Evolutionary conservation across 2,888 invertebrate species (phyloP).

Genomic region (Omphaloscelis lunosa): DNA sequence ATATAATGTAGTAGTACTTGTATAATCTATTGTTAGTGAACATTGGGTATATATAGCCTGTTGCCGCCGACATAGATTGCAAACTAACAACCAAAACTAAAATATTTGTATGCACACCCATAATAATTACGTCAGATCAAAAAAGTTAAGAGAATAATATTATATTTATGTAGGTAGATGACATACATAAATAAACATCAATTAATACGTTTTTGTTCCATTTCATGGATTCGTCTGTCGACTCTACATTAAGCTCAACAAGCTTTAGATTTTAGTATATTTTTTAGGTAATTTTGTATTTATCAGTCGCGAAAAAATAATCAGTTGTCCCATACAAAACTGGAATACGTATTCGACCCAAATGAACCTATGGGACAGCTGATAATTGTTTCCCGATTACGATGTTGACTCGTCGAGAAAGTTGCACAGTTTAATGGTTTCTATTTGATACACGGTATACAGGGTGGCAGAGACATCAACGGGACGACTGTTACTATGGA

Average conservation of each 20-base stretch:
- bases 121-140: neutral
- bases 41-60: neutral
- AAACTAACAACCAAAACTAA: neutral
- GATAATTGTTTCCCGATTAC: neutral
- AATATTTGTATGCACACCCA: constrained; percentile 7
- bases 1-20: too few species aligned
- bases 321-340: neutral
- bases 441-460: neutral
- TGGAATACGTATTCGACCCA: neutral
- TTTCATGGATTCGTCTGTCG: neutral
- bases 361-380: neutral
- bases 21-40: neutral
- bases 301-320: neutral
- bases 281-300: neutral
- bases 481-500: too few species aligned
- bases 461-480: too few species aligned
- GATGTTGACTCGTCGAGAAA: neutral
- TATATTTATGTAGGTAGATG: neutral
- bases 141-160: neutral
- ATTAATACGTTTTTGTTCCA: neutral
- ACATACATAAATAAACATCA: neutral
- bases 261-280: neutral
- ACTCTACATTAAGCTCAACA: neutral
- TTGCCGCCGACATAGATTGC: neutral
- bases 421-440: neutral